These are phyloP conservation scores for Coelinius sp. DNA, from an alignment of 2,888 invertebrate species.

Conservation along the genomic window DNA sequence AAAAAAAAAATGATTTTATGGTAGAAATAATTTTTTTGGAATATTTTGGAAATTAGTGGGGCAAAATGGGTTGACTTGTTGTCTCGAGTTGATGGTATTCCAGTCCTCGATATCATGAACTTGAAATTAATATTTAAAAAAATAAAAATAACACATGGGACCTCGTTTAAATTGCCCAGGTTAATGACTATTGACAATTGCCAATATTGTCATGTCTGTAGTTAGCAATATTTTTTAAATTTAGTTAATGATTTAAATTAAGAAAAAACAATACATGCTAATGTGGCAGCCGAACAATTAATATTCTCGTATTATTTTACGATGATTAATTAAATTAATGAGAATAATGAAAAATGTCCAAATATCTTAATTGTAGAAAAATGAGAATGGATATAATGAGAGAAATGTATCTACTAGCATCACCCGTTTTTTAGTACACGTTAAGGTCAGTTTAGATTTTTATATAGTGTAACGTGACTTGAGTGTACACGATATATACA, in stretches of 20 bases:
- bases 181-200: slow-evolving; percentile 21
- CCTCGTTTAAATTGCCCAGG: slow-evolving; percentile 16
- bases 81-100: too few species aligned
- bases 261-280: slow-evolving; percentile 31
- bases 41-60: too few species aligned
- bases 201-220: slow-evolving; percentile 43
- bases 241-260: slow-evolving; percentile 41
- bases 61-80: too few species aligned
- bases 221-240: slow-evolving; percentile 50
- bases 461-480: slow-evolving; percentile 60
- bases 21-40: too few species aligned
- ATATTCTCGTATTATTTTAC: slow-evolving; percentile 6
- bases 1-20: too few species aligned
- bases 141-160: slow-evolving; percentile 22
- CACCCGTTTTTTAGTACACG: slow-evolving; percentile 62
- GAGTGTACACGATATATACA: slow-evolving; percentile 43
- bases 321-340: slow-evolving; percentile 15
- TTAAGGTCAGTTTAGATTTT: slow-evolving; percentile 68
- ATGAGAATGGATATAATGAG: neutral
- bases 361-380: slow-evolving; percentile 10
- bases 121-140: neutral
- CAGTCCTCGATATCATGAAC: too few species aligned
- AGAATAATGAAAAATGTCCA: slow-evolving; percentile 11
- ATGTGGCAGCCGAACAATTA: slow-evolving; percentile 31
- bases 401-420: slow-evolving; percentile 29